A percentile compares a stretch with the other conserved stretches of the same genome.
Evolutionary conservation across 35 echinoderm and acorn worm species (phyloP).

Genomic region (Strongylocentrotus purpuratus): DNA sequence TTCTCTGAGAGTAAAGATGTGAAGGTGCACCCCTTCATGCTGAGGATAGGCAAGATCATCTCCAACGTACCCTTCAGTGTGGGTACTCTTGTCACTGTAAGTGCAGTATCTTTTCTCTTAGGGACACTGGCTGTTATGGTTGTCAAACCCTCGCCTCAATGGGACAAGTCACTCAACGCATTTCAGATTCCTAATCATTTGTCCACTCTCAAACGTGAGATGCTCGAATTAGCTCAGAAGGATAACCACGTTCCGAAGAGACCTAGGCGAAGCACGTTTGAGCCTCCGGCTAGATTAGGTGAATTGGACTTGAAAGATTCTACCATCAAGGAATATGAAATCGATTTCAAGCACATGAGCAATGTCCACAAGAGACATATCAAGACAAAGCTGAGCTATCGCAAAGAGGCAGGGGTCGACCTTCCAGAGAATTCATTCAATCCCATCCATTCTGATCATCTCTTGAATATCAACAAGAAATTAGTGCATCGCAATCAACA

Average conservation of each 20-base stretch:
- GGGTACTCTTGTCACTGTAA: conserved; percentile 41
- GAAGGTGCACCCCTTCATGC: conserved; percentile 36
- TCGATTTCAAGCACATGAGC: background rate
- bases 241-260: conserved; percentile 33
- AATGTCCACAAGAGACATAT: background rate
- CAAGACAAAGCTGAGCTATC: conserved; percentile 15
- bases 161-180: conserved; percentile 84
- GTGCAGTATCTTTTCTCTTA: conserved; percentile 31
- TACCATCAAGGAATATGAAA: background rate
- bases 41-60: conserved; percentile 34
- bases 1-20: background rate
- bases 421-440: background rate
- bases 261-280: background rate
- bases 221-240: conserved; percentile 55
- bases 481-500: background rate
- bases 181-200: conserved; percentile 92
- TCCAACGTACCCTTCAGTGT: conserved; percentile 58
- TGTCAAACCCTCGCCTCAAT: conserved; percentile 71
- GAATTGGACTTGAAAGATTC: background rate
- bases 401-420: conserved; percentile 28
- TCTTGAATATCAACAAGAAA: background rate
- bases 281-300: background rate
- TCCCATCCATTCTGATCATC: background rate
- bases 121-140: conserved; percentile 61
- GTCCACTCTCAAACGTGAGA: conserved; percentile 59